A percentile compares a stretch with the other conserved stretches of the same genome.
phyloP scores from a whole-genome alignment of 37 sponge, comb jelly and placozoan genomes.

The Mnemiopsis leidyi region DNA sequence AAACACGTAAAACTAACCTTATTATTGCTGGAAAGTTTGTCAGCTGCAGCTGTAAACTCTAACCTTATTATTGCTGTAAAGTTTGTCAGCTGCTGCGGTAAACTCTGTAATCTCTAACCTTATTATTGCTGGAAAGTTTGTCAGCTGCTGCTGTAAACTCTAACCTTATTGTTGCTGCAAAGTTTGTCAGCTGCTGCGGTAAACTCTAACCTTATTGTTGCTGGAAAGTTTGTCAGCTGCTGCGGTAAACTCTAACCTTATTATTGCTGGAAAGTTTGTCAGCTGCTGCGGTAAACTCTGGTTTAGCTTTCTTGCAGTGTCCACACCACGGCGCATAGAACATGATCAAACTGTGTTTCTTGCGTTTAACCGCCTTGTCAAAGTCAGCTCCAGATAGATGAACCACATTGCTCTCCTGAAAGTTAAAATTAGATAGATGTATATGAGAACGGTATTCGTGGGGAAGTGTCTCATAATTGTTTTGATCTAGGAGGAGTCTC shows the following conservation, averaged over 20 bases:
- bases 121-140: slow-evolving; percentile 70
- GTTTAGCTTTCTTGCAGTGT: slow-evolving; percentile 92
- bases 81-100: slow-evolving; percentile 71
- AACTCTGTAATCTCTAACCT: slow-evolving; percentile 70
- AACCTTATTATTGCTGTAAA: slow-evolving; percentile 73
- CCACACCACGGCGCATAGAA: slow-evolving; percentile 96
- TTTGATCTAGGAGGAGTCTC: too few relatives aligned
- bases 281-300: slow-evolving; percentile 79
- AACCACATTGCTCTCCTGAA: slow-evolving; percentile 59
- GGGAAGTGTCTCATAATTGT: too few relatives aligned
- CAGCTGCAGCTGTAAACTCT: slow-evolving; percentile 77
- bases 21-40: slow-evolving; percentile 69
- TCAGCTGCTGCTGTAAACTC: slow-evolving; percentile 78
- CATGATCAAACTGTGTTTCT: slow-evolving; percentile 85
- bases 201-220: slow-evolving; percentile 78
- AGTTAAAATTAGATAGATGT: too few relatives aligned
- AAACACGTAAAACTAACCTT: slow-evolving; percentile 65
- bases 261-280: slow-evolving; percentile 69
- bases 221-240: slow-evolving; percentile 73
- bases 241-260: slow-evolving; percentile 73
- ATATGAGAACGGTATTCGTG: too few relatives aligned
- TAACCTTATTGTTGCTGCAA: slow-evolving; percentile 71
- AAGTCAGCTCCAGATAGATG: slow-evolving; percentile 78
- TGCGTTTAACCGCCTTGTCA: slow-evolving; percentile 77
- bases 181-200: slow-evolving; percentile 73